phyloP scores from a whole-genome alignment of 2,888 invertebrate species.

The Pterostichus madidus region DNA sequence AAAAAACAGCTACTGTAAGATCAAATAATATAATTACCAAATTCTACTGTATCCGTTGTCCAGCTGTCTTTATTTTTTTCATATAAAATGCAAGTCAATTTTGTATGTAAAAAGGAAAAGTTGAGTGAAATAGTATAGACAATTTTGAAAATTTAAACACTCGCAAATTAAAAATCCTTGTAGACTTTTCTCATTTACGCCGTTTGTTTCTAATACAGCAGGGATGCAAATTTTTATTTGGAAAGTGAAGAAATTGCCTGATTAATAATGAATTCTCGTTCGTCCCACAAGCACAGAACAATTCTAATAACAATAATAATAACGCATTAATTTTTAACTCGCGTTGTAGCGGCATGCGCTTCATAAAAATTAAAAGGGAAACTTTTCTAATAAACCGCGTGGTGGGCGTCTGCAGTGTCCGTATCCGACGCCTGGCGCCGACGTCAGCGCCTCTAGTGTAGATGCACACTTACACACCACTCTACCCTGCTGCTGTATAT shows the following conservation, averaged over 20 bases:
- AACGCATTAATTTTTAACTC: slow-evolving; percentile 65
- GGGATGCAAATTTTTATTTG: slow-evolving; percentile 65
- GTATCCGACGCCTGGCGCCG: slow-evolving; percentile 11
- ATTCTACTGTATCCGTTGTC: too few relatives aligned
- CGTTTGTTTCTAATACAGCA: slow-evolving; percentile 51
- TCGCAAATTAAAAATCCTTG: slow-evolving; percentile 40
- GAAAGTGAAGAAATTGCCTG: slow-evolving; percentile 66
- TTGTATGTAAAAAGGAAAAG: too few relatives aligned
- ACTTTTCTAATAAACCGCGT: slow-evolving; percentile 63
- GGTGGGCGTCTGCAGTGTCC: slow-evolving; percentile 10
- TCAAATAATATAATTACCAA: too few relatives aligned
- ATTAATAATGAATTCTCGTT: slow-evolving; percentile 65
- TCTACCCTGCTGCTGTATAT: background rate
- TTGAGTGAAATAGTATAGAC: background rate
- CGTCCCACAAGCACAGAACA: slow-evolving; percentile 65
- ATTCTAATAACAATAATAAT: slow-evolving; percentile 67
- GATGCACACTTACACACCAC: background rate
- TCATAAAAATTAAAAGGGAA: slow-evolving; percentile 66
- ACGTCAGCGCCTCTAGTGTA: slow-evolving; percentile 16
- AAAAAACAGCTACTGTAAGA: too few relatives aligned
- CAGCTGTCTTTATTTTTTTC: too few relatives aligned
- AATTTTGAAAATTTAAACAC: slow-evolving; percentile 12
- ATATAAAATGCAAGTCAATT: too few relatives aligned
- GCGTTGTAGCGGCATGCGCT: slow-evolving; percentile 39
- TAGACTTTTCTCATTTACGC: slow-evolving; percentile 48